Base-by-base conservation (phyloP, 1,140 invertebrate species). In the Whitmania pigra region DNA sequence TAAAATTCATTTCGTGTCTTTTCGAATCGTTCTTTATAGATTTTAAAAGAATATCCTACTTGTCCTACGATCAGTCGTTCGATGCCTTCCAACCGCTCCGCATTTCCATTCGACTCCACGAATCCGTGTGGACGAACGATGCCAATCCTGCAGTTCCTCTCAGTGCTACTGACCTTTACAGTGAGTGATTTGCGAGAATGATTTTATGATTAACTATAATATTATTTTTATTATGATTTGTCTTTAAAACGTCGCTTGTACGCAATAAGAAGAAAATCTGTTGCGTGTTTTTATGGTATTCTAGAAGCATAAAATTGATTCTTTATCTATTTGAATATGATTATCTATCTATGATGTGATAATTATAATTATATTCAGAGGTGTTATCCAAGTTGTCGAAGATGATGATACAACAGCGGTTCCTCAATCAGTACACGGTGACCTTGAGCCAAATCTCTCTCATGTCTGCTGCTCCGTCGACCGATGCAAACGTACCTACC, bases 391-490 rank as follows among this genome's bases (percentile, higher is more conserved):
- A 22, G 9, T 63, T 63, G 29, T 63, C 57, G 22, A 22, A 63
- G 57, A 6, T 63, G 22, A 22, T 63, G 22, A 63, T 63, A 6
- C 57, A 63, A 20, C 22, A 22, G 29, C 4, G 29, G 11, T 63
- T 63, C 15, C 57, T 63, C 22, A 31, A 63, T 13, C 22, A 31
- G 18, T 63, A 63, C 40, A n/a, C 27, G 13, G 53, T 71, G n/a
- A 66, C 5, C 54, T 18, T 55, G 43, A 29, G 6, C 55, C 29
- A 15, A 20, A 55, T 71, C 66, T 25, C 36, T 29, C 49, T 73
- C n/a, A 6, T 18, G 31, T 69, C 68, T 25, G 67, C 67, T 25
- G 53, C 49, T 29, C 67, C 29, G 53, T 60, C 27, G 43, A 60
- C 31, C 53, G 31, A 27, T 57, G 18, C 55, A 31, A 67, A 27